Conservation (phyloP, 2,113 vertebrate species). For the Lontra canadensis region DNA sequence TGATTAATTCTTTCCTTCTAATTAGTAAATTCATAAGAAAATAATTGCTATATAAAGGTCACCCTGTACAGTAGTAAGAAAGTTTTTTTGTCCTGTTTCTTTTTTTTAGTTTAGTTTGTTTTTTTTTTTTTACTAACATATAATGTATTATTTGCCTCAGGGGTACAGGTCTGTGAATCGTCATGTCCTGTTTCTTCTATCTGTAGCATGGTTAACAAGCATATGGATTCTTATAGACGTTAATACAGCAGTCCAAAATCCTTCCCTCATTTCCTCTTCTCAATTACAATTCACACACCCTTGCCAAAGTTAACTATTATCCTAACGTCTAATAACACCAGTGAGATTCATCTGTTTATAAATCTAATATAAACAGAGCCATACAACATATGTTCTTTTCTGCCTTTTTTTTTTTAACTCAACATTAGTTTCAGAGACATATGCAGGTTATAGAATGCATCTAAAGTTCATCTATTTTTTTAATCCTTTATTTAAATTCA, state of each 20-base stretch:
- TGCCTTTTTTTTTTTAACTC: background rate
- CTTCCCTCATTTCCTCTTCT: background rate
- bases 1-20: background rate
- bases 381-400: background rate
- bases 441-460: background rate
- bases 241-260: background rate
- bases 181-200: background rate
- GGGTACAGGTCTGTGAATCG: no score
- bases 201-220: background rate
- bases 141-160: no score
- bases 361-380: background rate
- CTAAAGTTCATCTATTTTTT: background rate
- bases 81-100: background rate
- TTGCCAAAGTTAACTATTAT: background rate
- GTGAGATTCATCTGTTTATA: background rate
- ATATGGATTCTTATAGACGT: background rate
- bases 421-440: constrained; percentile 8
- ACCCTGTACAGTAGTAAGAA: background rate
- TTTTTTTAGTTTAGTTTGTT: no score
- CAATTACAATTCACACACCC: background rate
- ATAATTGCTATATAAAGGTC: background rate
- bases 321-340: background rate
- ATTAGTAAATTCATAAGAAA: background rate
- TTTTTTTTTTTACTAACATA: background rate
- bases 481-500: background rate